These are phyloP conservation scores for Rhyacophila brunnea DNA, from an alignment of 1,140 invertebrate genomes.

Conservation along the genomic window DNA sequence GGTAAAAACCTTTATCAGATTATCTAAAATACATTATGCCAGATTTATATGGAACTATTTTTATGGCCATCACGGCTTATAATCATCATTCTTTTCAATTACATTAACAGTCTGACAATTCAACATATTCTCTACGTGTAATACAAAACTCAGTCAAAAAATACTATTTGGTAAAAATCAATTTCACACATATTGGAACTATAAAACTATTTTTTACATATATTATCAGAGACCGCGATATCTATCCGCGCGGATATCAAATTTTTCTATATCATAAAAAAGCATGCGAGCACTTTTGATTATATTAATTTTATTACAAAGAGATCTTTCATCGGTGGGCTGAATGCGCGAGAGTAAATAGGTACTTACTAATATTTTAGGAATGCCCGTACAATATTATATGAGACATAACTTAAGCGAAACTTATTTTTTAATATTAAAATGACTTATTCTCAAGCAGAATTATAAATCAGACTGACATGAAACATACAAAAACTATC, in stretches of 20 bases:
- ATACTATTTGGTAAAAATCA: slow-evolving; percentile 34
- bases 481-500: no score
- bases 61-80: slow-evolving; percentile 25
- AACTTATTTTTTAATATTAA: no score
- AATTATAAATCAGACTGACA: no score
- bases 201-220: background rate
- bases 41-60: slow-evolving; percentile 22
- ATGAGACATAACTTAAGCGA: no score
- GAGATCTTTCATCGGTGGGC: slow-evolving; percentile 16
- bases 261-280: no score
- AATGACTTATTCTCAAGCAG: no score
- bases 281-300: no score
- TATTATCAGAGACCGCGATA: background rate
- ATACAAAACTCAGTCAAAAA: slow-evolving; percentile 36
- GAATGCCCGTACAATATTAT: no score
- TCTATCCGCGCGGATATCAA: background rate
- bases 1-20: slow-evolving; percentile 12
- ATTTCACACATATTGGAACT: slow-evolving; percentile 2
- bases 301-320: background rate
- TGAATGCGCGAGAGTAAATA: background rate
- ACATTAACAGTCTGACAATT: slow-evolving; percentile 26
- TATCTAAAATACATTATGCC: slow-evolving; percentile 27
- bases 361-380: background rate
- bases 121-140: slow-evolving; percentile 24
- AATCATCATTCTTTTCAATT: slow-evolving; percentile 9